Conservation (phyloP, 2,797 vertebrate genomes). For the Corythornis leucogaster region DNA sequence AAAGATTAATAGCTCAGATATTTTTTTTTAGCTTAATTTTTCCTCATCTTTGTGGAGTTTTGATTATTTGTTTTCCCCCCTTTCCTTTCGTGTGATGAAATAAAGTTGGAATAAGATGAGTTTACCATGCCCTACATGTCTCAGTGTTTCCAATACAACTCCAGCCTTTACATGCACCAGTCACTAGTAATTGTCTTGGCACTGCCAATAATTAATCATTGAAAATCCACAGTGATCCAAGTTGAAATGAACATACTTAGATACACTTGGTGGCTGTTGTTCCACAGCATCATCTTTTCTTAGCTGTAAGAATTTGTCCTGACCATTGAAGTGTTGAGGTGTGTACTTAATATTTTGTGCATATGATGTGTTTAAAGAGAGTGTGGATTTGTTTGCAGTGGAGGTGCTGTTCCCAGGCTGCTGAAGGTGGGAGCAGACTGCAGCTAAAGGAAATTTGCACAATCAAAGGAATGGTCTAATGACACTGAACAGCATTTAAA, state of each 20-base stretch:
- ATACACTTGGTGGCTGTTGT: background rate
- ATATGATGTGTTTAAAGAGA: background rate
- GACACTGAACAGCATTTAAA: constrained; percentile 38
- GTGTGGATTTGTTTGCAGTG: background rate
- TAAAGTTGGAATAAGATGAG: background rate
- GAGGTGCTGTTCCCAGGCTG: background rate
- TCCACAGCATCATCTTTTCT: background rate
- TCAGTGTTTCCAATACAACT: background rate
- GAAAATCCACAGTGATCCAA: background rate
- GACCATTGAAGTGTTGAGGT: background rate
- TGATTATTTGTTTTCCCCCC: background rate
- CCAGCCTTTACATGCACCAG: background rate
- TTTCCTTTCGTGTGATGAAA: background rate
- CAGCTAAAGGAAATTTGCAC: constrained; percentile 46
- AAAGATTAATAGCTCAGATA: constrained; percentile 34
- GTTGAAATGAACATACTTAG: background rate
- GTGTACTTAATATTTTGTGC: background rate
- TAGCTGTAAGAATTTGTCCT: background rate
- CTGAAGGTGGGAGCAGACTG: constrained; percentile 17
- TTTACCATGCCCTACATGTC: background rate
- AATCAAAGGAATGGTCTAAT: constrained; percentile 56
- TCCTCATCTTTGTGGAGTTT: constrained; percentile 19
- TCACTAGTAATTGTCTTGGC: background rate
- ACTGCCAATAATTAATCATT: background rate
- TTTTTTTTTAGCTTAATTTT: constrained; percentile 19